Evolutionary conservation across 2,113 vertebrate genomes (phyloP).

Genomic region (Astatoreochromis straeleni): DNA sequence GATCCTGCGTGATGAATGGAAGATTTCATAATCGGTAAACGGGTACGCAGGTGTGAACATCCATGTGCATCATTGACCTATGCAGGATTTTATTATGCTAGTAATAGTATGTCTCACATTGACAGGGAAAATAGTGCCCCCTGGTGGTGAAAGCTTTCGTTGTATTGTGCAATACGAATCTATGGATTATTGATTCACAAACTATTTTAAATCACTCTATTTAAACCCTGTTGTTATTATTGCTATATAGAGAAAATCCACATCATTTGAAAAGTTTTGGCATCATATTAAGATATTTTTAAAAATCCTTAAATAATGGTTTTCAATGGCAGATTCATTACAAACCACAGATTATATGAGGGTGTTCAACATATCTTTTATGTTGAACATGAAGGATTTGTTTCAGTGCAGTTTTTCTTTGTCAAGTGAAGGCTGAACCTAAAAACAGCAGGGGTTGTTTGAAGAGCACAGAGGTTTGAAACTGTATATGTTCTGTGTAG

Average conservation of each 20-base stretch:
- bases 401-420: background rate
- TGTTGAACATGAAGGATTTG: background rate
- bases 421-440: background rate
- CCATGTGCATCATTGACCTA: background rate
- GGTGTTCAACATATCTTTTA: background rate
- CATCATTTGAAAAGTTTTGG: background rate
- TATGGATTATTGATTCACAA: background rate
- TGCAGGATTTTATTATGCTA: background rate
- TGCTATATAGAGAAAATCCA: background rate
- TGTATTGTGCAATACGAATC: background rate
- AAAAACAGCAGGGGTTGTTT: background rate
- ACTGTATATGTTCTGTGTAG: background rate
- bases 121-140: background rate
- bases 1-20: background rate
- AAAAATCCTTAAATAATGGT: background rate
- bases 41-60: background rate
- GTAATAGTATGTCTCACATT: background rate
- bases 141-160: accelerated
- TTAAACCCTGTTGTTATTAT: background rate
- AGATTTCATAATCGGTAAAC: background rate
- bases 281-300: background rate
- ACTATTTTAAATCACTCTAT: background rate
- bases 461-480: background rate
- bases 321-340: background rate
- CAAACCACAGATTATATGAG: background rate